Base-by-base conservation (phyloP, 2,888 invertebrate species). In the Eupithecia exiguata region DNA sequence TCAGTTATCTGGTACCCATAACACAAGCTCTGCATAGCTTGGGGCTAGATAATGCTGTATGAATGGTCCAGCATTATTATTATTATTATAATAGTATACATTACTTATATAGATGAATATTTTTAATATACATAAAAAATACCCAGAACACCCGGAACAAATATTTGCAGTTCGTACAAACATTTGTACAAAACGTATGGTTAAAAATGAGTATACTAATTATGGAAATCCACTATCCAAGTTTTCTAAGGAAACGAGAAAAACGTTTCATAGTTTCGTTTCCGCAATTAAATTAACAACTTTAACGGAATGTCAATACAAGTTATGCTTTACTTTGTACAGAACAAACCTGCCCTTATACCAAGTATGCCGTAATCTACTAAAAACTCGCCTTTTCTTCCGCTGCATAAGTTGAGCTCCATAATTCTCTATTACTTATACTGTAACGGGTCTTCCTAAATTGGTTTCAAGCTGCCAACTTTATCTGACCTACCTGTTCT, bases 371-470 rank as follows among this genome's bases (percentile, higher is more conserved):
- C 46, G 81, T 80, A 82, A 83, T 84, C 78, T 76, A 71, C 78
- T 79, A 86, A 87, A 87, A 88, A 86, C 79, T 83, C 70, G 84
- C 83, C 79, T 78, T 76, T 74, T 80, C 83, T 81, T 86, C 85
- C 85, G 81, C 79, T 74, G 74, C 53, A 78, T 77, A 76, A 77
- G 79, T 77, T 80, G 79, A 80, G 74, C 80, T 80, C 80, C 75
- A 78, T 80, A 81, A 80, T 70, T 81, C 79, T 78, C 77, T 74
- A 67, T 68, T 74, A 68, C 68, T 69, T 78, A 80, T 76, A 83
- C 78, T 77, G 79, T 78, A 78, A 80, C 18, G 81, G 78, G 58
- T 49, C 77, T 71, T 75, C 61, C 30, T 65, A 46, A 38, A 72
- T 71, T 77, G 77, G 74, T 58, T 61, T 16, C 21, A 0, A 49